Percentiles rank a stretch among this genome's conserved stretches.
Evolutionary conservation across 1,140 invertebrate species (phyloP).

Genomic region (Drosophila jambulina): DNA sequence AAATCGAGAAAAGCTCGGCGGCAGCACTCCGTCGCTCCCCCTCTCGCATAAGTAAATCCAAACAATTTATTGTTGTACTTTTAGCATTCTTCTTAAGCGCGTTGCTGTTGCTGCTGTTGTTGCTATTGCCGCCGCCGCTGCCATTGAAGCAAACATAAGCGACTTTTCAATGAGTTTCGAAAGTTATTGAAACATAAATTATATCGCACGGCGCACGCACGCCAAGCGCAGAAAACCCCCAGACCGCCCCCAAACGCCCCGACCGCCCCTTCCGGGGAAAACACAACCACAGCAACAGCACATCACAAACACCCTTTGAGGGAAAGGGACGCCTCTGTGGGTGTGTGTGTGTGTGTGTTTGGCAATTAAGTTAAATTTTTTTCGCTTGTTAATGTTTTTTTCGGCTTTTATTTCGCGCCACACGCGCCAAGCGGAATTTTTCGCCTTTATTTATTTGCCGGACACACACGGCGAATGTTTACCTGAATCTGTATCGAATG

Average conservation of each 20-base stretch:
- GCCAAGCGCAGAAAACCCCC: constrained; percentile 57
- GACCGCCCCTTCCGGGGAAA: constrained; percentile 30
- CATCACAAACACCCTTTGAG: constrained; percentile 63
- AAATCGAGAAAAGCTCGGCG: constrained; percentile 15
- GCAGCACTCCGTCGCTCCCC: constrained; percentile 6
- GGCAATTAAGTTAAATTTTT: constrained; percentile 81
- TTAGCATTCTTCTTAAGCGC: constrained; percentile 78
- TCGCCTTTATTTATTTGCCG: constrained; percentile 74
- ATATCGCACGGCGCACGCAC: constrained; percentile 81
- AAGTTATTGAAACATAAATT: constrained; percentile 83
- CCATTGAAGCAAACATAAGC: constrained; percentile 82
- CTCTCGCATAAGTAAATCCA: constrained; percentile 73
- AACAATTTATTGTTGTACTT: constrained; percentile 83
- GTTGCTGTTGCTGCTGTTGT: constrained; percentile 54
- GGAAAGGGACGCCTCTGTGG: constrained; percentile 24
- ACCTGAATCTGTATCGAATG: constrained; percentile 59
- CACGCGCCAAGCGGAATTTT: constrained; percentile 58
- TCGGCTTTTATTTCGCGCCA: constrained; percentile 45
- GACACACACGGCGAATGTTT: constrained; percentile 52
- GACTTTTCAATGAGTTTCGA: constrained; percentile 83
- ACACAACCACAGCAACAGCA: constrained; percentile 58
- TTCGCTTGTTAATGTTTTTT: constrained; percentile 75
- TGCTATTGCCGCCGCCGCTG: constrained; percentile 57
- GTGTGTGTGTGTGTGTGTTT: constrained; percentile 43
- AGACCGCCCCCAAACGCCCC: constrained; percentile 5